Evolutionary conservation across 2,888 invertebrate species (phyloP).

Genomic region (Heliconius cydno): DNA sequence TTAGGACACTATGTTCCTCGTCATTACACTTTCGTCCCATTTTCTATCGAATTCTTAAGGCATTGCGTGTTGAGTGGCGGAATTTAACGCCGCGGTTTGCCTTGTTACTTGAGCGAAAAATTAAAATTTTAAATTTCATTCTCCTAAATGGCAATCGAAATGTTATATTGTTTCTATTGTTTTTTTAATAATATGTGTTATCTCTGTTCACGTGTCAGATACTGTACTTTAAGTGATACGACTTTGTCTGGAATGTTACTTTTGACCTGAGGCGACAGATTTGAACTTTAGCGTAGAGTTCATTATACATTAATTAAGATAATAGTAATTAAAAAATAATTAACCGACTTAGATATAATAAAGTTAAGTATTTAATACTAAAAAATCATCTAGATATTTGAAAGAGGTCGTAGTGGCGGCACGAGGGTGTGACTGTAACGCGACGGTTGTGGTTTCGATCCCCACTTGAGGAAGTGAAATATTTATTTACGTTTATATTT

Average conservation of each 20-base stretch:
- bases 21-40: not conserved
- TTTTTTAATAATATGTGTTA: not conserved
- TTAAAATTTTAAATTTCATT: too few species aligned
- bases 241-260: not conserved
- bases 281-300: not conserved
- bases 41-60: not conserved
- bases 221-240: not conserved
- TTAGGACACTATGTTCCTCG: too few species aligned
- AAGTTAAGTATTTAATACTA: not conserved
- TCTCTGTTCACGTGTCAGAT: not conserved
- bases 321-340: constrained; percentile 11
- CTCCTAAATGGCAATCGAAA: too few species aligned
- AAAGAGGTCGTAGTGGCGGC: too few species aligned
- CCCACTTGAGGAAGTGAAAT: too few species aligned
- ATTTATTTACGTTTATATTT: too few species aligned
- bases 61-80: not conserved
- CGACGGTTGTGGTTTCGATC: too few species aligned
- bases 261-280: not conserved
- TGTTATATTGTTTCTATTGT: too few species aligned
- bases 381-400: not conserved
- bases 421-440: too few species aligned
- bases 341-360: not conserved
- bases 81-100: not conserved
- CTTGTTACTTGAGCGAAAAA: not conserved
- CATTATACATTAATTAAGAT: constrained; percentile 4